Conservation (phyloP, 1,140 invertebrate species). For the Papilio dardanus region DNA sequence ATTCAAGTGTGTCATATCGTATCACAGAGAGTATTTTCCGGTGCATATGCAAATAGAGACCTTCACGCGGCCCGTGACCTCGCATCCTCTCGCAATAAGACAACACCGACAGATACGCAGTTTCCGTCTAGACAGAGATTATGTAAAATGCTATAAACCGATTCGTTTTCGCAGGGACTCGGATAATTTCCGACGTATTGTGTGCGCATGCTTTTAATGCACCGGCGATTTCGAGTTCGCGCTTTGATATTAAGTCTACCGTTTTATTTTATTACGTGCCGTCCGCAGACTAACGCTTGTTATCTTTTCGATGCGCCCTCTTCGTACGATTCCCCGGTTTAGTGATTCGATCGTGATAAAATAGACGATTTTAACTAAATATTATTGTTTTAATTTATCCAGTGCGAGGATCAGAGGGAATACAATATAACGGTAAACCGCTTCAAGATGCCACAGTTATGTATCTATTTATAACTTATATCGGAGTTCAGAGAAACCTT, state of each 20-base stretch:
- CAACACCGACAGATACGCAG: constrained; percentile 54
- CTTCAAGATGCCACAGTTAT: constrained; percentile 8
- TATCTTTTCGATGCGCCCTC: constrained; percentile 52
- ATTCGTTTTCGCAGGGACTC: constrained; percentile 58
- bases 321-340: constrained; percentile 53
- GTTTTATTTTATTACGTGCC: constrained; percentile 63
- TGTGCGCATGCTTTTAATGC: constrained; percentile 43
- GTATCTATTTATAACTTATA: constrained; percentile 25
- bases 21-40: constrained; percentile 25
- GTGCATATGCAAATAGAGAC: constrained; percentile 52
- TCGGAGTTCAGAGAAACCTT: constrained; percentile 14
- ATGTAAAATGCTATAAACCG: constrained; percentile 71
- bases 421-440: constrained; percentile 25
- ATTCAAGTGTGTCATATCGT: constrained; percentile 30
- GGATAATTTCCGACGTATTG: constrained; percentile 47
- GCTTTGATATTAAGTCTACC: constrained; percentile 57
- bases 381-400: constrained; percentile 43
- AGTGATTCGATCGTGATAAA: constrained; percentile 47
- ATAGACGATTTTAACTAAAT: constrained; percentile 29
- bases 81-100: constrained; percentile 53
- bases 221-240: constrained; percentile 42
- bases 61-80: constrained; percentile 40
- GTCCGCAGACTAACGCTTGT: constrained; percentile 55
- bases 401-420: constrained; percentile 7
- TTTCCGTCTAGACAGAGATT: constrained; percentile 79